Conservation (phyloP, 1,140 invertebrate genomes). For the Tigriopus japonicus region DNA sequence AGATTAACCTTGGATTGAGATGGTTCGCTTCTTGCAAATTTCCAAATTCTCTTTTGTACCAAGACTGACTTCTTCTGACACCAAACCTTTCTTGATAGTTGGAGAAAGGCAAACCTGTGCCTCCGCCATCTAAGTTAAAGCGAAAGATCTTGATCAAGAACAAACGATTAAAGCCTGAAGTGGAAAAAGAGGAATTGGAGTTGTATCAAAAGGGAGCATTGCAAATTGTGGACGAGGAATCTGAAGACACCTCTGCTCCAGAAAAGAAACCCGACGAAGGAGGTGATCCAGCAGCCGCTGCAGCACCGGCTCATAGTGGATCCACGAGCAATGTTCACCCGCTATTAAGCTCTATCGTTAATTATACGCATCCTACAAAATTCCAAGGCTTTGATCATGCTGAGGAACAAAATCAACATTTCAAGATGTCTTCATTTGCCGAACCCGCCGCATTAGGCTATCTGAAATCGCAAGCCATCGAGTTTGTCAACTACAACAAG, state of each 20-base stretch:
- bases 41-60: too few relatives aligned
- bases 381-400: conserved; percentile 94
- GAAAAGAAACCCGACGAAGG: conserved; percentile 21
- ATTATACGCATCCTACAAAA: conserved; percentile 98
- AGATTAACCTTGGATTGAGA: neutral
- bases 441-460: conserved; percentile 87
- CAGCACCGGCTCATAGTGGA: conserved; percentile 43
- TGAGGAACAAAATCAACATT: conserved; percentile 84
- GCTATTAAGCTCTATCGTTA: conserved; percentile 92
- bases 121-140: conserved; percentile 69
- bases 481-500: conserved; percentile 99
- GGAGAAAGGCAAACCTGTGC: conserved; percentile 30
- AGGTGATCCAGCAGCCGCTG: conserved; percentile 17
- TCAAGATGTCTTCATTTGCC: conserved; percentile 98
- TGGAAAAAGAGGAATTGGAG: conserved; percentile 82
- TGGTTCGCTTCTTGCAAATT: too few relatives aligned
- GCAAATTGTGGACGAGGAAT: conserved; percentile 70
- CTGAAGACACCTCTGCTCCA: conserved; percentile 59
- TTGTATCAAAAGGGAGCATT: conserved; percentile 75
- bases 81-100: conserved; percentile 4
- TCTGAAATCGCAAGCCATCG: conserved; percentile 83
- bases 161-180: conserved; percentile 86
- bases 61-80: neutral
- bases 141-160: conserved; percentile 98
- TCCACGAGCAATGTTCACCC: conserved; percentile 98